These are phyloP conservation scores for Aselliscus stoliczkanus DNA, from an alignment of 2,797 vertebrate species.

Conservation along the genomic window DNA sequence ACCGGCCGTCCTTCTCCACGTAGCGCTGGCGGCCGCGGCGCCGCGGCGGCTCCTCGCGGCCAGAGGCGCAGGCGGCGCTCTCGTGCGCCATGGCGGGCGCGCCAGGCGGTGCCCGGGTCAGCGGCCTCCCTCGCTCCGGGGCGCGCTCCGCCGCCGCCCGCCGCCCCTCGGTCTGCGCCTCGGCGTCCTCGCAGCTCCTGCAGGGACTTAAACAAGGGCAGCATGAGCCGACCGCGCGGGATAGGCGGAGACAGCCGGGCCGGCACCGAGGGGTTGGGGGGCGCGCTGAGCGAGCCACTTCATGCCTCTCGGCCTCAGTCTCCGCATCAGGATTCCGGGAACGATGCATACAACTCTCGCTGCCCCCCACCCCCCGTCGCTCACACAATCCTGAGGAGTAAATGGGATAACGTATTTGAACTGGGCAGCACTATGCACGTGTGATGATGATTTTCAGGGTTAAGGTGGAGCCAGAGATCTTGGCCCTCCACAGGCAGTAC, in stretches of 20 bases:
- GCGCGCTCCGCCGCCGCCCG: too few relatives aligned
- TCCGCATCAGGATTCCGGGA: not conserved
- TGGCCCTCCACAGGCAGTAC: not conserved
- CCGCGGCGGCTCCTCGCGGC: slow-evolving; percentile 77
- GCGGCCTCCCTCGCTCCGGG: not conserved
- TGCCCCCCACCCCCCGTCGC: not conserved
- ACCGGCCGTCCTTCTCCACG: slow-evolving; percentile 95
- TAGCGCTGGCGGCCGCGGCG: slow-evolving; percentile 90
- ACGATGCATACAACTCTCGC: not conserved
- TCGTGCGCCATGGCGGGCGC: slow-evolving; percentile 87
- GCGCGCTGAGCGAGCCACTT: not conserved
- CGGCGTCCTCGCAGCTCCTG: not conserved
- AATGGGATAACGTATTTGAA: not conserved
- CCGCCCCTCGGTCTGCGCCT: not conserved
- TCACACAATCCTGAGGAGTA: not conserved
- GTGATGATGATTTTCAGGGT: not conserved
- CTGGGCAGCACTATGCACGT: not conserved
- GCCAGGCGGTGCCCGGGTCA: not conserved
- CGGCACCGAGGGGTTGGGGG: not conserved
- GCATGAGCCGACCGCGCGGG: not conserved
- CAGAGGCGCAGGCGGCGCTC: slow-evolving; percentile 83
- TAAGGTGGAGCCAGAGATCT: not conserved
- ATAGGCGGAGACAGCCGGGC: not conserved
- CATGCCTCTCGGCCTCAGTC: not conserved
- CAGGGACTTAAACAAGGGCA: not conserved